Base-by-base conservation (phyloP, 2,888 invertebrate genomes). In the Dioctria rufipes region DNA sequence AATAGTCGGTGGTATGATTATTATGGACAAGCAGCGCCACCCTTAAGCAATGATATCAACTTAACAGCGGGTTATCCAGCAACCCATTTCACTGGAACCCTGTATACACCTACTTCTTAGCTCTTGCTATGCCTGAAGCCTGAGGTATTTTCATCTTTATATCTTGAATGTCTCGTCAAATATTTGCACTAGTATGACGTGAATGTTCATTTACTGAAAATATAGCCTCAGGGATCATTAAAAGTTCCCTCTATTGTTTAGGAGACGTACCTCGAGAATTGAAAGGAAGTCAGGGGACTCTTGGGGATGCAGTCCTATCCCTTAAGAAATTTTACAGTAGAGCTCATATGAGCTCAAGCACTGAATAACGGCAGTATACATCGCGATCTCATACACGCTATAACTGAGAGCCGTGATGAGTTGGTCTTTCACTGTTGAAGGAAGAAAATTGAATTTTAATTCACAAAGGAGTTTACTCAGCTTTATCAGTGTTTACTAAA, bases 181-280 rank as follows among this genome's bases (percentile, higher is more conserved):
- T 82, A 82, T 82, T 82, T 82, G 82, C 82, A 81, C 58, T 78
- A 51, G 80, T 77, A 82, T 82, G 82, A 82, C 78, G 66, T 66
- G 78, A 78, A 78, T 82, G 82, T 81, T 82, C 82, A 82, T 82
- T 82, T 82, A 82, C 82, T 82, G 82, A 81, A 82, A 82, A 82
- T 82, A 80, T 82, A 80, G 82, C 82, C 80, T 75, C 49, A 81
- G 80, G 82, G 81, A 82, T 82, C 82, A 82, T 82, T 82, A 82
- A 82, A 82, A 82, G 79, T 82, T 81, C 82, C 81, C 67, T 77
- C 60, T 78, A 82, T 82, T 82, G 82, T 82, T 80, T 79, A 82
- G 80, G 66, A 67, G 54, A 58, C 78, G 58, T 67, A 58, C 78
- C 51, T 65, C 13, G 78, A 78, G 78, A 78, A 78, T 78, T 78